A percentile compares a stretch with the other conserved stretches of the same genome.
Conservation (phyloP, 2,113 vertebrate genomes). For the Spermophilus dauricus region DNA sequence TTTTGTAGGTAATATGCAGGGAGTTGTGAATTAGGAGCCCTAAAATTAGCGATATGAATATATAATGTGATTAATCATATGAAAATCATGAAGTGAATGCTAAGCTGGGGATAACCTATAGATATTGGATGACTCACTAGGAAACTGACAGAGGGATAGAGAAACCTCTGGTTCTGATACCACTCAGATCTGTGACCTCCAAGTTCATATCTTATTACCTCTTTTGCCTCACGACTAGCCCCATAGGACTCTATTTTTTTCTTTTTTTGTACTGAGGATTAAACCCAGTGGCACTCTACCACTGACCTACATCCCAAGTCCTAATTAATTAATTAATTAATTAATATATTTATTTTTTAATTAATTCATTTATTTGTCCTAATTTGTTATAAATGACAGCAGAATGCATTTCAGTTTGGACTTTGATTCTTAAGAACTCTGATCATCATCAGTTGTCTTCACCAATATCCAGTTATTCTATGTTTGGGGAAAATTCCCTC, state of each 20-base stretch:
- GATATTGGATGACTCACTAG: background rate
- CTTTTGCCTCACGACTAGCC: background rate
- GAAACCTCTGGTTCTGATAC: background rate
- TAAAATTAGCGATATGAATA: background rate
- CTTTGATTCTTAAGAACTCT: constrained; percentile 20
- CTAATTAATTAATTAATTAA: no score
- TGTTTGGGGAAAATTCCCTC: background rate
- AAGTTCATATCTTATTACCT: background rate
- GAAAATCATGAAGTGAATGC: background rate
- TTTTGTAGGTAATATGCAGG: background rate
- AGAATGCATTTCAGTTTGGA: background rate
- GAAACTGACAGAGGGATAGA: background rate
- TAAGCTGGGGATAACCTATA: background rate
- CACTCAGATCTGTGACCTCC: background rate
- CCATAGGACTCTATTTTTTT: background rate
- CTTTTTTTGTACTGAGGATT: no score
- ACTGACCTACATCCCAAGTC: no score
- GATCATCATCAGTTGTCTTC: background rate
- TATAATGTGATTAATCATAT: background rate
- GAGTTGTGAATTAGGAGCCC: background rate
- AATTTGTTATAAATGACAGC: no score
- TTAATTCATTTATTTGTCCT: no score
- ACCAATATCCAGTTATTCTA: background rate
- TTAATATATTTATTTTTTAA: no score
- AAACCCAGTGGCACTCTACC: no score